Conservation (phyloP, 2,113 vertebrate genomes). For the Cyprinus carpio region DNA sequence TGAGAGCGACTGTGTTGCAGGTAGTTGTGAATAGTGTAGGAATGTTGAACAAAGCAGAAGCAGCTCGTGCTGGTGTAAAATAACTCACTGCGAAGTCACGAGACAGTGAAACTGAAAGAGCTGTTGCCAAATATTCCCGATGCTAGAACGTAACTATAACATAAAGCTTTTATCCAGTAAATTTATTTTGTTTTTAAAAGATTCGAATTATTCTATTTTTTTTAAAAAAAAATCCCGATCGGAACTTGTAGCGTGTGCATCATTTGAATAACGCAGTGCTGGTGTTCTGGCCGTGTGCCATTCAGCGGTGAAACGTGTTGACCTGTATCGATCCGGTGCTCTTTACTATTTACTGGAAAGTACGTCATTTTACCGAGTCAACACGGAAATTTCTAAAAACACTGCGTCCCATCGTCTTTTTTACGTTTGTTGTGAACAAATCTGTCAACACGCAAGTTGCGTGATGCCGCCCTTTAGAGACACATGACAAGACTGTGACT, state of each 20-base stretch:
- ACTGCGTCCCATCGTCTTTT: background rate
- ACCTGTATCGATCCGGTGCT: constrained; percentile 11
- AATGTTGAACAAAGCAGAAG: constrained; percentile 17
- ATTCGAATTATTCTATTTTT: background rate
- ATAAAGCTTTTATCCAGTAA: background rate
- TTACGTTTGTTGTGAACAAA: background rate
- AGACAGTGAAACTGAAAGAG: background rate
- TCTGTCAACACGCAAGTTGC: background rate
- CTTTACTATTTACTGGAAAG: constrained; percentile 17
- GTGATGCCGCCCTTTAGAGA: background rate
- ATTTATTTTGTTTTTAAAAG: background rate
- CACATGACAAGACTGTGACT: background rate
- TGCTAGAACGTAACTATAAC: background rate
- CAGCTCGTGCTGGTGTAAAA: background rate
- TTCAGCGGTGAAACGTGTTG: background rate
- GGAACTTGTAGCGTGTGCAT: background rate
- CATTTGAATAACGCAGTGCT: background rate
- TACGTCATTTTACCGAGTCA: background rate
- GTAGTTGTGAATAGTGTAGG: background rate
- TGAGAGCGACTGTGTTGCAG: background rate
- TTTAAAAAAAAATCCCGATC: background rate
- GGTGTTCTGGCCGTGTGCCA: background rate
- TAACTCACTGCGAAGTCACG: constrained; percentile 19
- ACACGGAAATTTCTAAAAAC: background rate
- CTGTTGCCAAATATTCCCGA: background rate